Evolutionary conservation across 2,888 invertebrate genomes (phyloP).

Genomic region (Noctua fimbriata): DNA sequence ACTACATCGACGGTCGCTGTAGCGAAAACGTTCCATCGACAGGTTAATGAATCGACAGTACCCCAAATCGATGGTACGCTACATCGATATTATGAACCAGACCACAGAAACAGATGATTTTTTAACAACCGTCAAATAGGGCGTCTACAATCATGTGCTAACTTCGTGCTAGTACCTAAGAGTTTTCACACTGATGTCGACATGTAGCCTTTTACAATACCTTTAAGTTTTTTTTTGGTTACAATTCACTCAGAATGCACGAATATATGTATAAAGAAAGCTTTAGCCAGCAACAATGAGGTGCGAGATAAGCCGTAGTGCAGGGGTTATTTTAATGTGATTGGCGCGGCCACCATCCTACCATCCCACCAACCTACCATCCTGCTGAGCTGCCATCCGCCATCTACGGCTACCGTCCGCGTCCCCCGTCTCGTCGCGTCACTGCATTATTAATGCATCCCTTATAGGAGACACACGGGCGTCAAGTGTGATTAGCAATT

Average conservation of each 20-base stretch:
- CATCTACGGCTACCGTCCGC: conserved; percentile 57
- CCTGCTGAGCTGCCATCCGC: conserved; percentile 49
- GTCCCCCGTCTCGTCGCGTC: conserved; percentile 79
- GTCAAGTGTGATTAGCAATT: conserved; percentile 16
- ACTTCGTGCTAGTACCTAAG: not conserved
- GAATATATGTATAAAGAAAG: conserved; percentile 18
- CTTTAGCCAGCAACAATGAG: conserved; percentile 63
- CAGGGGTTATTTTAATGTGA: conserved; percentile 88
- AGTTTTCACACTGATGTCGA: not conserved
- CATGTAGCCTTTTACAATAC: not conserved
- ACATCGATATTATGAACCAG: too few relatives aligned
- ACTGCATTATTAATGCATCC: conserved; percentile 88
- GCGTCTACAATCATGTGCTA: not conserved
- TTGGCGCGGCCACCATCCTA: conserved; percentile 75
- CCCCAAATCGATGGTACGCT: too few relatives aligned
- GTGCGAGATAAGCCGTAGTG: conserved; percentile 64
- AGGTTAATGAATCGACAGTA: too few relatives aligned
- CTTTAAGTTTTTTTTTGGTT: not conserved
- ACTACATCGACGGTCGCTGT: too few relatives aligned
- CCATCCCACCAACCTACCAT: conserved; percentile 38
- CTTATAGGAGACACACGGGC: conserved; percentile 71
- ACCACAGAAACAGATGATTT: not conserved
- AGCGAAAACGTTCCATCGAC: too few relatives aligned
- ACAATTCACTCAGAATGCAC: conserved; percentile 1
- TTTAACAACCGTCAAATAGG: not conserved